These are phyloP conservation scores for Yoshiicerus persimilis DNA, from an alignment of 1,140 invertebrate species.

Conservation along the genomic window DNA sequence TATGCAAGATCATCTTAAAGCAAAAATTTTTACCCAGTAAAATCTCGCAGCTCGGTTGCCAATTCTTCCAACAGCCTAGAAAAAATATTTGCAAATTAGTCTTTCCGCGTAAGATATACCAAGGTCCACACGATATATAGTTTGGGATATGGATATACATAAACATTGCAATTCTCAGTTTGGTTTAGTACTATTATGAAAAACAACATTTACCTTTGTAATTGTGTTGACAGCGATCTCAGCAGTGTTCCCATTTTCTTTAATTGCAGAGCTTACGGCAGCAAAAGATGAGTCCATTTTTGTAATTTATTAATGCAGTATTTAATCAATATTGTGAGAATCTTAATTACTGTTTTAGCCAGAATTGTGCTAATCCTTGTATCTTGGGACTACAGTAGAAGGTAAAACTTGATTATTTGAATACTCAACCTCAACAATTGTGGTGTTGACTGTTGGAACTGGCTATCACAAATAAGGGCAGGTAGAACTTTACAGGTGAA, in stretches of 20 bases:
- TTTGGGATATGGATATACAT: too few species aligned
- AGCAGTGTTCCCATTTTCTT: neutral
- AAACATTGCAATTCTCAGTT: too few species aligned
- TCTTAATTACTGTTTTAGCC: neutral
- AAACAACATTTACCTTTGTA: neutral
- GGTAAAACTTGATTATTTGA: too few species aligned
- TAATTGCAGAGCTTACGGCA: neutral
- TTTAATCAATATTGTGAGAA: neutral
- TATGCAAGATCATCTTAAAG: too few species aligned
- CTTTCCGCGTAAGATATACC: too few species aligned
- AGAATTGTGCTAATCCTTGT: too few species aligned
- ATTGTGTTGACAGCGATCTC: neutral
- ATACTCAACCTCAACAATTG: too few species aligned
- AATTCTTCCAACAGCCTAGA: neutral
- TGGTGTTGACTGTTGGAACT: neutral
- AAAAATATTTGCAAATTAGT: too few species aligned
- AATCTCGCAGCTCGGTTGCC: slow-evolving; percentile 27
- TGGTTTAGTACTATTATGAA: neutral
- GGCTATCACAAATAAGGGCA: neutral
- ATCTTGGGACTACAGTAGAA: too few species aligned
- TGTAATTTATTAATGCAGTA: neutral
- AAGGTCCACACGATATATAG: too few species aligned
- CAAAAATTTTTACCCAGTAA: slow-evolving; percentile 11
- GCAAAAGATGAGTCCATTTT: neutral
- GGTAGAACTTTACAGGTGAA: neutral